A percentile compares a stretch with the other conserved stretches of the same genome.
phyloP scores from a whole-genome alignment of 2,888 invertebrate genomes.

The Petrolisthes cinctipes region DNA sequence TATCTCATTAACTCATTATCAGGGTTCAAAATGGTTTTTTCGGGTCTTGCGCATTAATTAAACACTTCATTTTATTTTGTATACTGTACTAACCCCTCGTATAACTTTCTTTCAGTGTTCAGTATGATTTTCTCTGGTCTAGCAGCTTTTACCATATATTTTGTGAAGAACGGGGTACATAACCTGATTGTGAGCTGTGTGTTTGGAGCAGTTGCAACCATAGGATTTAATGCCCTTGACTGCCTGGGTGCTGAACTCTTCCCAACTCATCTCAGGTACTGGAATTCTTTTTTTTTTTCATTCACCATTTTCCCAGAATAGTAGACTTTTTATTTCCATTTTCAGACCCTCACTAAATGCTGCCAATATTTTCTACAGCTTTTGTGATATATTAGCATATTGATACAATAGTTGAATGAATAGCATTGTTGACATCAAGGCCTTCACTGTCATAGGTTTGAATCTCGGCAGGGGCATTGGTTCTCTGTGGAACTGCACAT shows the following conservation, averaged over 20 bases:
- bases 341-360: neutral
- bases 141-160: slow-evolving; percentile 82
- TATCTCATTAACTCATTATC: too few species aligned
- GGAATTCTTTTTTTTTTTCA: neutral
- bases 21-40: too few species aligned
- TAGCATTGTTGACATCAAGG: too few species aligned
- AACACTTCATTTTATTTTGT: neutral
- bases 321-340: too few species aligned
- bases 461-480: too few species aligned
- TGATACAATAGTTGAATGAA: too few species aligned
- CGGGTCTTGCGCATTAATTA: too few species aligned
- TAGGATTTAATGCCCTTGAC: slow-evolving; percentile 79
- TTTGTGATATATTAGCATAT: neutral
- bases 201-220: slow-evolving; percentile 70
- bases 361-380: neutral
- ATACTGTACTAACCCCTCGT: neutral
- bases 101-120: slow-evolving; percentile 76
- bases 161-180: slow-evolving; percentile 67
- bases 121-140: slow-evolving; percentile 81
- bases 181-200: slow-evolving; percentile 68
- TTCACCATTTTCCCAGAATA: too few species aligned
- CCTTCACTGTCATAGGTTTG: too few species aligned
- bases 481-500: too few species aligned
- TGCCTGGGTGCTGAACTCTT: slow-evolving; percentile 94
- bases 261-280: slow-evolving; percentile 87